Evolutionary conservation across 2,888 invertebrate genomes (phyloP).

Genomic region (Aphrophora alni): DNA sequence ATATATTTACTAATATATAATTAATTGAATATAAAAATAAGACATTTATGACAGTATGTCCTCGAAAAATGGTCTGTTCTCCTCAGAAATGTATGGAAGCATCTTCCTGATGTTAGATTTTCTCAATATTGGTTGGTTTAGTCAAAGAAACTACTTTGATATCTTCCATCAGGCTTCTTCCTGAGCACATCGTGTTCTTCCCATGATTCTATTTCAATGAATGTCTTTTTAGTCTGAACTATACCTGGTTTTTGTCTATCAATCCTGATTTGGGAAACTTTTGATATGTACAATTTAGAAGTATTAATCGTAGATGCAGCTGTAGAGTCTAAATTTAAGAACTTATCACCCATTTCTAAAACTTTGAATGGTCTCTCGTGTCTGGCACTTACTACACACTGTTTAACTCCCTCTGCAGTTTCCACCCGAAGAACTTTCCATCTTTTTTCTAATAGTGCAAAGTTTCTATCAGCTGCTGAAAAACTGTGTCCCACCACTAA

Average conservation of each 20-base stretch:
- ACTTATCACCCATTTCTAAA: neutral
- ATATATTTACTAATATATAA: neutral
- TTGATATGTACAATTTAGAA: neutral
- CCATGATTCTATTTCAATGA: neutral
- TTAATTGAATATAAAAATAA: neutral
- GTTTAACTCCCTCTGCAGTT: neutral
- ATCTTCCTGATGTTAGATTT: neutral
- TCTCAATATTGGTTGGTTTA: neutral
- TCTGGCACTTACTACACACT: neutral
- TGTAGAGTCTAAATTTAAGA: neutral
- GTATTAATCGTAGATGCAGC: neutral
- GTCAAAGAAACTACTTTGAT: neutral
- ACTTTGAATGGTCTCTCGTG: neutral
- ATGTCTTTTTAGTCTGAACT: neutral
- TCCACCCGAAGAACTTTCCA: neutral
- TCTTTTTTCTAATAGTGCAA: neutral
- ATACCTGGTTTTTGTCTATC: neutral
- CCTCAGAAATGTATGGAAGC: neutral
- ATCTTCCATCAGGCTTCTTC: neutral
- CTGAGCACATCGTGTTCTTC: neutral
- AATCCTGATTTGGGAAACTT: neutral
- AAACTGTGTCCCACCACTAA: neutral
- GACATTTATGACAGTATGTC: neutral
- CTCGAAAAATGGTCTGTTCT: neutral
- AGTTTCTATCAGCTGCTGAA: neutral